Evolutionary conservation across 1,140 invertebrate species (phyloP), one percentile per base, ranked within the genome.

Genomic region (Colletes latitarsis): DNA sequence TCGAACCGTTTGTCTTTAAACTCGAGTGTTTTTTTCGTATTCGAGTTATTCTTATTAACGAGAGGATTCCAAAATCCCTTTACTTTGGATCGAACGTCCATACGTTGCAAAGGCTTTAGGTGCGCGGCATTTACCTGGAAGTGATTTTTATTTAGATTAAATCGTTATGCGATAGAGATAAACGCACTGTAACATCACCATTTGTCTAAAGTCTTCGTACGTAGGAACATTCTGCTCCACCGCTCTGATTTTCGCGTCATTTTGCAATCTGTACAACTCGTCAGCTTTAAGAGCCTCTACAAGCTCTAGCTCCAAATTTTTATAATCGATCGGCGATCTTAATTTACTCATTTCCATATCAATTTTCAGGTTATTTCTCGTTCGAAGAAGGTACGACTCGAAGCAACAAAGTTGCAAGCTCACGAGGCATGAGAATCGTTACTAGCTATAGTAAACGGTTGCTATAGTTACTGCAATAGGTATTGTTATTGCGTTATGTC

Each of bases 171-270:
- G 6, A 8, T 77, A 2, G 4, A 17, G 21, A 63, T n/a, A 71
- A 72, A 75, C 14, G 21, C 19, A 67, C 39, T 17, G 3, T 74
- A 52, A 49, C n/a, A 1, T 74, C 86, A 92, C 93, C 90, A 93
- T 89, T 77, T 92, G 89, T 81, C 93, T 94, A 79, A 95, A 95
- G 82, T 95, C 93, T 63, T 96, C 95, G 77, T 95, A 96, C 41
- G 89, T 93, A 10, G 92, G 91, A 72, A 95, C 93, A 49, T 93
- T 92, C 81, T 93, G 94, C 67, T 94, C 92, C 1, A 95, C 91
- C 0, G 95, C 95, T 74, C 94, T 89, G 15, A 96, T 85, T 89
- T 96, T 96, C 41, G 95, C 95, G 85, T 95, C 94, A 80, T 96
- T 95, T 83, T 94, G 93, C 70, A 95, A 84, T 89, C 93, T 92